Base-by-base conservation (phyloP, 2,113 vertebrate genomes). In the Scatophagus argus region DNA sequence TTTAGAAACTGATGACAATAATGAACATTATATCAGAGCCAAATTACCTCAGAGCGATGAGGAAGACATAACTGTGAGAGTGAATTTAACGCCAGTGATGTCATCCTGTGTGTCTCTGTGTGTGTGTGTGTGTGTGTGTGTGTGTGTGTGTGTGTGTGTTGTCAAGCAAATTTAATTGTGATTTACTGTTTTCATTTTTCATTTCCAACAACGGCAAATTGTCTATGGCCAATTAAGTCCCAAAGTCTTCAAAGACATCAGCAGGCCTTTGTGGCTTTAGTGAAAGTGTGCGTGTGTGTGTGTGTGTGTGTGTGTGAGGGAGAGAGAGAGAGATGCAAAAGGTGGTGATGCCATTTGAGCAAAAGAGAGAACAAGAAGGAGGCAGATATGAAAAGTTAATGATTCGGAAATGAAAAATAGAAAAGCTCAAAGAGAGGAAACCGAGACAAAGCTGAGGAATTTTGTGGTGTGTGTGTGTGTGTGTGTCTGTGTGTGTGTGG, bases 131-230 rank as follows among this genome's bases (percentile, higher is more conserved):
- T 76, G 73, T 75, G 61, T 75, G 70, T 55, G 34, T 4, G 10
- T 51, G 21, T 74, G 52, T 52, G 31, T 65, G 46, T 75, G 64
- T 74, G 55, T 46, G 66, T 74, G 55, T 36, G 29, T 52, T 12
- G 56, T 68, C 66, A 47, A 47, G 74, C 83, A 84, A 71, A 61
- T 86, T 89, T 91, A 90, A 87, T 82, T 70, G 77, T 91, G 92
- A 93, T 93, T 88, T 90, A 93, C 82, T 75, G 86, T 71, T 90
- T 94, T 86, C 74, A 89, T 86, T 89, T 90, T 74, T 81, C 73
- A 63, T 72, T 72, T 78, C 41, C 58, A 79, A 88, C 78, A 73
- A 88, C 87, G 74, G 46, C 76, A 84, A 89, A 84, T 84, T 74
- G 74, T 87, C 46, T 81, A 19, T 4, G 86, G 77, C 34, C 72